These are phyloP conservation scores for Psylliodes chrysocephalus DNA, from an alignment of 2,888 invertebrate genomes.

Conservation along the genomic window DNA sequence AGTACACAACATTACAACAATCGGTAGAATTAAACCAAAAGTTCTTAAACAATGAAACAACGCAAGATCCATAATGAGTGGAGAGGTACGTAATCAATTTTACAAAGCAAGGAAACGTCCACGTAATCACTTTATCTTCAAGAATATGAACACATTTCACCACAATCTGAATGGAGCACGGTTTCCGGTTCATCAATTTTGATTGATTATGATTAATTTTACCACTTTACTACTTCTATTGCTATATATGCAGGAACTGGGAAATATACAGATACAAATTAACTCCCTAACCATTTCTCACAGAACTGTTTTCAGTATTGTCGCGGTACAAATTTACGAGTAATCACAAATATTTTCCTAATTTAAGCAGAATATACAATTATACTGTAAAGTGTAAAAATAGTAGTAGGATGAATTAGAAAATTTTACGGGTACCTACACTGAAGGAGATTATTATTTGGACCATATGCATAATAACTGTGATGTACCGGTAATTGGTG, in stretches of 20 bases:
- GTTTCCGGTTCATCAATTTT: slow-evolving; percentile 17
- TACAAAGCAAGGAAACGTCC: slow-evolving; percentile 9
- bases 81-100: slow-evolving; percentile 9
- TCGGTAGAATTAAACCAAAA: too few species aligned
- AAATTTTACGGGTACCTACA: too few species aligned
- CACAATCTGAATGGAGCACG: slow-evolving; percentile 8
- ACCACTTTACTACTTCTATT: slow-evolving; percentile 4
- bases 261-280: not conserved
- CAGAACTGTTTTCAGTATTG: not conserved
- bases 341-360: too few species aligned
- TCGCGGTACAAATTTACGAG: too few species aligned
- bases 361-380: too few species aligned
- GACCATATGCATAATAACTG: too few species aligned
- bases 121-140: slow-evolving; percentile 18
- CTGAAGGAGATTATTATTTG: too few species aligned
- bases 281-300: not conserved
- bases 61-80: not conserved
- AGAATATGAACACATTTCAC: slow-evolving; percentile 15
- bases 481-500: too few species aligned
- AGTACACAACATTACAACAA: too few species aligned
- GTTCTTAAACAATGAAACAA: slow-evolving; percentile 1
- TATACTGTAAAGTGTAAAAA: too few species aligned
- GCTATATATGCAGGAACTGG: not conserved
- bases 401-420: too few species aligned
- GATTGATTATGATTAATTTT: slow-evolving; percentile 20